Percentiles rank a stretch among this genome's conserved stretches.
These are phyloP conservation scores for Tauraco erythrolophus DNA, from an alignment of 2,113 vertebrate species.

Conservation along the genomic window DNA sequence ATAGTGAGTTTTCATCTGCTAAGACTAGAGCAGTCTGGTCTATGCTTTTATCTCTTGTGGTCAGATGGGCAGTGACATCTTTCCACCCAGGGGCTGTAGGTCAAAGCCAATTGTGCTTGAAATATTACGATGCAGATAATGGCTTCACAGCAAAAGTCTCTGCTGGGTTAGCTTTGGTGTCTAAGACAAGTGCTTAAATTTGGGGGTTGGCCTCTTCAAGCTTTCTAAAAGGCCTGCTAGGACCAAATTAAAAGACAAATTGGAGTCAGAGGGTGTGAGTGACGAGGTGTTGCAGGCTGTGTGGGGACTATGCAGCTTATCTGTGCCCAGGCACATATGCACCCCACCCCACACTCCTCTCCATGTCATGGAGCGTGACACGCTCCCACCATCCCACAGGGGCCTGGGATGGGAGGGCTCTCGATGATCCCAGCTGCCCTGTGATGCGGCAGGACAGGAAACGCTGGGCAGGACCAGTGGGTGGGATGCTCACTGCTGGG, in stretches of 20 bases:
- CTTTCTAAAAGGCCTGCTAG: neutral
- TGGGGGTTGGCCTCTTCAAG: neutral
- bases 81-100: neutral
- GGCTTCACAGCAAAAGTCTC: neutral
- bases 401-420: neutral
- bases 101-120: neutral
- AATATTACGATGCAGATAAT: neutral
- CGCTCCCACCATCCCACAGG: fast-evolving
- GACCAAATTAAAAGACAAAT: neutral
- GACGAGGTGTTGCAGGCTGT: neutral
- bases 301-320: neutral
- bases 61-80: neutral
- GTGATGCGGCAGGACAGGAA: fast-evolving
- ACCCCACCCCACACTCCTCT: no score
- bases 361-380: fast-evolving
- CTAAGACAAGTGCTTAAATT: neutral
- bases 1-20: neutral
- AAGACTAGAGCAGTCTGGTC: neutral
- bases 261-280: neutral
- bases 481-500: fast-evolving
- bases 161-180: neutral
- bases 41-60: neutral
- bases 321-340: neutral
- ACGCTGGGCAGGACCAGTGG: neutral
- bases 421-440: neutral